Evolutionary conservation across 2,888 invertebrate genomes (phyloP).

Genomic region (Allolobophora icterica): DNA sequence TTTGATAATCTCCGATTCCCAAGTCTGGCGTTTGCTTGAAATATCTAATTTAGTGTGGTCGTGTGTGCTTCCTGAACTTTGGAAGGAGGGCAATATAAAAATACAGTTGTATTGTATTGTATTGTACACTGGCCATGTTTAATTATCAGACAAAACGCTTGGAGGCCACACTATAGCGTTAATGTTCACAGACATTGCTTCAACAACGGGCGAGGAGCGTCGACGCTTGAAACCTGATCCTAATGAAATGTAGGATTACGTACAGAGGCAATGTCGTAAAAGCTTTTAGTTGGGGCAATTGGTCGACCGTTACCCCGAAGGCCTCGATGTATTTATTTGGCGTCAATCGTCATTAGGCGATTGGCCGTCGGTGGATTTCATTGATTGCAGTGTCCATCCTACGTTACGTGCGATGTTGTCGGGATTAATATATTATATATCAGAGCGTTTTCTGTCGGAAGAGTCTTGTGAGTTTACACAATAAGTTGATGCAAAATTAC

Average conservation of each 20-base stretch:
- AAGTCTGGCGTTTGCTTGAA: too few species aligned
- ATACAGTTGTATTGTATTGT: too few species aligned
- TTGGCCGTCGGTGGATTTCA: background rate
- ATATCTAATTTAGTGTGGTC: too few species aligned
- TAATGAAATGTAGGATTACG: background rate
- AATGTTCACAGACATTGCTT: too few species aligned
- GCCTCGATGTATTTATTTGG: background rate
- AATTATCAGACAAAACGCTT: too few species aligned
- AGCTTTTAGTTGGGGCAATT: conserved; percentile 11
- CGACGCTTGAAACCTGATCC: background rate
- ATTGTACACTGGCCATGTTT: too few species aligned
- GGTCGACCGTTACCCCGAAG: background rate
- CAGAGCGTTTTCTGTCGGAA: background rate
- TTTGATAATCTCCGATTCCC: too few species aligned
- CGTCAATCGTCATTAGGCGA: background rate
- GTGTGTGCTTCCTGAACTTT: too few species aligned
- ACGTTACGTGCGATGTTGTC: background rate
- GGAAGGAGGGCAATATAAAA: too few species aligned
- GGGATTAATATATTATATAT: too few species aligned
- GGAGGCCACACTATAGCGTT: too few species aligned
- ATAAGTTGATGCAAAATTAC: background rate
- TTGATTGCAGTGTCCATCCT: background rate
- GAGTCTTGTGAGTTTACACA: background rate
- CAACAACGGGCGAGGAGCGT: background rate
- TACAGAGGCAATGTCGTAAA: background rate